Evolutionary conservation across 1,140 invertebrate genomes (phyloP), one percentile per base, ranked within the genome.

Genomic region (Drosophila sucinea): DNA sequence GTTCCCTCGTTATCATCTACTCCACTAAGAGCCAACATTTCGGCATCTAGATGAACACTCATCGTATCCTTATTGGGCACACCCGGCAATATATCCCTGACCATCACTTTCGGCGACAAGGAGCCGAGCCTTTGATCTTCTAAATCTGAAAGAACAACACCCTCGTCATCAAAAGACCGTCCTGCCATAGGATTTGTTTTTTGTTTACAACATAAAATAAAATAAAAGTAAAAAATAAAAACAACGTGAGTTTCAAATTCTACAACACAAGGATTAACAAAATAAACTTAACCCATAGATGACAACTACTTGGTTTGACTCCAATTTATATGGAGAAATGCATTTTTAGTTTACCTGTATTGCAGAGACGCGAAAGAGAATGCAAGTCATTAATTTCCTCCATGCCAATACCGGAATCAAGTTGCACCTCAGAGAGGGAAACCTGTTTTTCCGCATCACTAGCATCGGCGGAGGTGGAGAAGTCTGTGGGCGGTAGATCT

Each of bases 111-210:
- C 27, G 77, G 77, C 29, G 73, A 79, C 17, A 81, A 66, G 27
- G 65, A 69, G 32, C 27, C 32, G 10, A 76, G 27, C 29, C 66
- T 84, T 61, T 76, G 79, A 27, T 89, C 70, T 51, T 89, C 81
- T 33, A 60, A 23, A 70, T 89, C 84, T 89, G 84, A 64, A 89
- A 89, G 85, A 73, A 90, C 85, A 89, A 89, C 69, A 84, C 85
- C 84, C 58, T 89, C 84, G 68, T 89, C 84, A 80, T 89, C 84
- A 89, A 81, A 89, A 71, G 67, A 85, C 68, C 68, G 80, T 56
- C 57, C 84, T 89, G 78, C 69, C 25, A 73, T 56, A 67, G 56
- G 64, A 66, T 63, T 70, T 65, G 70, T 51, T 51, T 51, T n/a
- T 51, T 55, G 35, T 35, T 62, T 67, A 66, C 70, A 81, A 68